Conservation (phyloP, 2,888 invertebrate genomes). For the Erebia ligea region DNA sequence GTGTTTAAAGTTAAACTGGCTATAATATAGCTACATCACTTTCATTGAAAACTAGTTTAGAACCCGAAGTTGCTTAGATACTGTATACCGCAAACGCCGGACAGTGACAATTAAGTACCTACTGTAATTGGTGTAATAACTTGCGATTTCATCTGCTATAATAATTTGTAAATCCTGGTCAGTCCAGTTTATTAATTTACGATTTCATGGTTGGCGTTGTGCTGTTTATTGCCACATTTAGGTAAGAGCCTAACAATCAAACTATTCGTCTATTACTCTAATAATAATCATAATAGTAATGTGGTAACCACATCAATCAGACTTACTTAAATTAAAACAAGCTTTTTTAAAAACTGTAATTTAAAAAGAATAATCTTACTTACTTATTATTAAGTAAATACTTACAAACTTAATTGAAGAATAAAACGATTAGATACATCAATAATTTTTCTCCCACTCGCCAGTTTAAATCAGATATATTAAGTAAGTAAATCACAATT, state of each 20-base stretch:
- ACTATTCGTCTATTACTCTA: no score
- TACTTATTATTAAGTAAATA: no score
- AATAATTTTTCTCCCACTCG: no score
- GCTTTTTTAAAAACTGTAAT: no score
- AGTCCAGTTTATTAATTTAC: constrained; percentile 30
- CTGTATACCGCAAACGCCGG: constrained; percentile 31
- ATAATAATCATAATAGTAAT: no score
- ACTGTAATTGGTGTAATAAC: constrained; percentile 33
- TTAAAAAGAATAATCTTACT: no score
- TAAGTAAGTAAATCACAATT: no score
- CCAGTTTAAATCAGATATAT: no score
- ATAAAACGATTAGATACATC: no score
- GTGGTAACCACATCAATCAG: no score
- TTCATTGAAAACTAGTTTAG: constrained; percentile 43
- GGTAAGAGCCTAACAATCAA: background rate
- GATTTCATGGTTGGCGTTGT: background rate
- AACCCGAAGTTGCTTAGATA: constrained; percentile 33
- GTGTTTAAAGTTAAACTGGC: constrained; percentile 27
- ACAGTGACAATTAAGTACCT: constrained; percentile 39
- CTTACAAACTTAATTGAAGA: no score
- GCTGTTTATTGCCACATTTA: background rate
- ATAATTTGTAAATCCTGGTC: constrained; percentile 36
- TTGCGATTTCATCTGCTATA: constrained; percentile 37
- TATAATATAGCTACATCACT: constrained; percentile 35
- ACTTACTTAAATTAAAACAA: no score